Base-by-base conservation (phyloP, 2,797 vertebrate species). In the Sphenopsis melanotis region DNA sequence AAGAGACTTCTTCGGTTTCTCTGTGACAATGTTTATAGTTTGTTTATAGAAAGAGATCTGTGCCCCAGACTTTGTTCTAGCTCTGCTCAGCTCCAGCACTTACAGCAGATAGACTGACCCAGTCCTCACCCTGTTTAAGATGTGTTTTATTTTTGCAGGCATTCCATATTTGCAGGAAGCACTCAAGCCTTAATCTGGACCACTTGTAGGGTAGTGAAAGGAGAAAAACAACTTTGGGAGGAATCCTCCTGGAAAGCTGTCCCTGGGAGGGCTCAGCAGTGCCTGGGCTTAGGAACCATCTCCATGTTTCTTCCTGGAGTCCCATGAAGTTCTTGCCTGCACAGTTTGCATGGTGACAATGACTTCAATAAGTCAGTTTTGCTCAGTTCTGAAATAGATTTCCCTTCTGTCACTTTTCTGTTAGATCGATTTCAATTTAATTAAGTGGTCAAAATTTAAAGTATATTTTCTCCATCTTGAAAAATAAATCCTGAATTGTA, bases 101-200 rank as follows among this genome's bases (percentile, higher is more conserved):
- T 68, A 9, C 34, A 71, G 15, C 56, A 78, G 74, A 74, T 27
- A 83, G 68, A 34, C 68, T 94, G 94, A 95, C 87, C 95, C n/a
- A 77, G 42, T 20, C 34, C 82, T 95, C 74, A 87, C 91, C 95
- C 91, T 64, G 60, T 85, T 83, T 78, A 91, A 94, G 77, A 92
- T 44, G 85, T 70, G 74, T 71, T 95, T 96, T 83, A 76, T 85
- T 87, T 89, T 86, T 75, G 75, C 72, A 89, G 92, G 85, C 84
- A 53, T 96, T 90, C 83, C 53, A 14, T 20, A 70, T 68, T 59
- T 65, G 78, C 93, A 94, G 93, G 93, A 82, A 95, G 79, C 80
- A 81, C 86, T 90, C 75, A 19, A 42, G 64, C 53, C 77, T 88
- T 93, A 94, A 92, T 90, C 80, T 42, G 84, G 89, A 78, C 83